These are phyloP conservation scores for Bombus pyrosoma DNA, from an alignment of 1,140 invertebrate genomes.

Conservation along the genomic window DNA sequence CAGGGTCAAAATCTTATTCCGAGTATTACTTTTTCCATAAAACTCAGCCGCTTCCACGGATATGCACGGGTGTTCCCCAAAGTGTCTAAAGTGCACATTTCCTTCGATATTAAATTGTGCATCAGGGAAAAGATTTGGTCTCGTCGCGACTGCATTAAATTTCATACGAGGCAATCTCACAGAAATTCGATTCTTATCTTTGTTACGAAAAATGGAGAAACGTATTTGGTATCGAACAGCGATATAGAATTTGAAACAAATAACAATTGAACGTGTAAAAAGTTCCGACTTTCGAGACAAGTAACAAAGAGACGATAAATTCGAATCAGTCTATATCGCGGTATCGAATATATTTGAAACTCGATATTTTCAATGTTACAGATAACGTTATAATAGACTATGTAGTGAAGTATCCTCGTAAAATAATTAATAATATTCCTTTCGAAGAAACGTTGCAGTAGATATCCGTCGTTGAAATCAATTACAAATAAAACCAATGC, in stretches of 20 bases:
- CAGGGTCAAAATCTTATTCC: neutral
- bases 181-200: no score
- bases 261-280: neutral
- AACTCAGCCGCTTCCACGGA: neutral
- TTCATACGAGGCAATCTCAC: neutral
- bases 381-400: neutral
- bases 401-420: neutral
- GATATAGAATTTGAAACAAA: neutral
- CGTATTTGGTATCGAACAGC: neutral
- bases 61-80: neutral
- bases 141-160: neutral
- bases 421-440: neutral
- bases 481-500: neutral
- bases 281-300: neutral
- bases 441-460: neutral
- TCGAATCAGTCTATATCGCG: neutral
- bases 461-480: neutral
- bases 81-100: neutral
- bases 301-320: neutral
- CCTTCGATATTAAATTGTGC: slow-evolving; percentile 30
- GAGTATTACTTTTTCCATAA: slow-evolving; percentile 13
- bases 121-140: slow-evolving; percentile 2
- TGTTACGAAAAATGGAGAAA: neutral
- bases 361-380: neutral
- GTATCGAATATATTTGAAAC: neutral